A percentile compares a stretch with the other conserved stretches of the same genome.
phyloP scores from a whole-genome alignment of 2,797 vertebrate species.

The Enteromius paludinosus region DNA sequence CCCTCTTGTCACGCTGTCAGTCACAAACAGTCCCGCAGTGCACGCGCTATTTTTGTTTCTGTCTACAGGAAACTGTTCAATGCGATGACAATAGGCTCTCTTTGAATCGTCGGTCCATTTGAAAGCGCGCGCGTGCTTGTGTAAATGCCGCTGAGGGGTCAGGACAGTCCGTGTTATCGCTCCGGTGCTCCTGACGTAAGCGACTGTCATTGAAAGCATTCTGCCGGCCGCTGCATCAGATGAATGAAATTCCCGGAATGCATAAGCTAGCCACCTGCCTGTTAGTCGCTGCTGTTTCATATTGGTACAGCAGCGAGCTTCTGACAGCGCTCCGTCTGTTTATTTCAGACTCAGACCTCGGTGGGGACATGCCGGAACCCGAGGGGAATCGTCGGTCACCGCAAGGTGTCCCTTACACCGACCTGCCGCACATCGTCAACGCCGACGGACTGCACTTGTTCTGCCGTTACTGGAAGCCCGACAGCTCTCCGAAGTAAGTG shows the following conservation, averaged over 20 bases:
- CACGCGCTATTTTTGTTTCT: not conserved
- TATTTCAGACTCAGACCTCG: conserved; percentile 68
- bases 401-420: conserved; percentile 84
- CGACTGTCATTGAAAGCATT: conserved; percentile 28
- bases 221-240: conserved; percentile 3
- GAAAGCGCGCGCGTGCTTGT: conserved; percentile 16
- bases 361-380: conserved; percentile 86
- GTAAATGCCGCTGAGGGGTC: not conserved
- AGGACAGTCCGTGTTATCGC: not conserved
- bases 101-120: not conserved
- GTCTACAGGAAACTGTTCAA: not conserved
- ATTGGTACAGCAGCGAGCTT: conserved; percentile 70
- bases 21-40: conserved; percentile 12
- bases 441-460: conserved; percentile 92
- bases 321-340: conserved; percentile 67
- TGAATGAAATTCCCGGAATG: conserved; percentile 61
- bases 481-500: conserved; percentile 85
- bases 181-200: conserved; percentile 43
- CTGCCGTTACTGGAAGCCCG: conserved; percentile 94
- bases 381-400: conserved; percentile 83
- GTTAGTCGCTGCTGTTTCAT: conserved; percentile 69
- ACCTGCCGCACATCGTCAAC: conserved; percentile 89
- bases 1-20: not conserved
- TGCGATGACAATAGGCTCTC: conserved; percentile 28
- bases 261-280: conserved; percentile 67